These are phyloP conservation scores for Solea solea DNA, from an alignment of 2,113 vertebrate genomes.

Conservation along the genomic window DNA sequence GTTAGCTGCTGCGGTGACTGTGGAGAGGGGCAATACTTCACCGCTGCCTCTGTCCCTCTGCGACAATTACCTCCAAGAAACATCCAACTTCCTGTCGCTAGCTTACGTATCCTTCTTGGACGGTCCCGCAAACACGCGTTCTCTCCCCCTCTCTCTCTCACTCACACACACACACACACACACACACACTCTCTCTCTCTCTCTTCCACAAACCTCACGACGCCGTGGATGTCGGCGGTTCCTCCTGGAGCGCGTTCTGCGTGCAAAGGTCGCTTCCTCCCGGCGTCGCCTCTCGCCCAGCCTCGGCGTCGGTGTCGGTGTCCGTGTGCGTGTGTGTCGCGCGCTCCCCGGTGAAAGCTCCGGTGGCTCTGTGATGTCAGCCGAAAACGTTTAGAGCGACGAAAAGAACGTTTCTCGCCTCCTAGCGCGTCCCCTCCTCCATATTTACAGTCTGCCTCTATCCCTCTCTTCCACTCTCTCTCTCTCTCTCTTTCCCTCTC, in stretches of 20 bases:
- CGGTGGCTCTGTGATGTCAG: not conserved
- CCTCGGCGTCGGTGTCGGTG: conserved; percentile 27
- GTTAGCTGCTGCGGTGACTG: conserved; percentile 18
- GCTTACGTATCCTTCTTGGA: not conserved
- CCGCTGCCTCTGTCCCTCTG: not conserved
- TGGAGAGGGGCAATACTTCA: no score
- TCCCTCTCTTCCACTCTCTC: conserved; percentile 6
- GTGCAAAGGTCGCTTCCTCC: conserved; percentile 60
- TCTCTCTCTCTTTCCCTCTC: conserved; percentile 12
- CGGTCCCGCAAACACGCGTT: conserved; percentile 3
- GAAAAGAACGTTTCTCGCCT: conserved; percentile 29
- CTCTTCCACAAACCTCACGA: conserved; percentile 3
- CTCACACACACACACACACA: not conserved
- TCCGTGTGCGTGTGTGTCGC: not conserved
- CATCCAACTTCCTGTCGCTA: not conserved
- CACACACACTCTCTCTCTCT: not conserved
- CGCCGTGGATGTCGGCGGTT: conserved; percentile 69
- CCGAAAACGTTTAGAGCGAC: not conserved
- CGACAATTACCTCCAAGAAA: not conserved
- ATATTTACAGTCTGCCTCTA: conserved; percentile 63
- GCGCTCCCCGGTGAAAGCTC: not conserved
- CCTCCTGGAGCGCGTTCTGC: conserved; percentile 45
- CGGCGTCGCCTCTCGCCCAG: conserved; percentile 39
- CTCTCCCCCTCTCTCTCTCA: not conserved
- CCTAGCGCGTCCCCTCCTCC: conserved; percentile 57